These are phyloP conservation scores for Malurus alboscapulatus DNA, from an alignment of 2,113 vertebrate species.

Conservation along the genomic window DNA sequence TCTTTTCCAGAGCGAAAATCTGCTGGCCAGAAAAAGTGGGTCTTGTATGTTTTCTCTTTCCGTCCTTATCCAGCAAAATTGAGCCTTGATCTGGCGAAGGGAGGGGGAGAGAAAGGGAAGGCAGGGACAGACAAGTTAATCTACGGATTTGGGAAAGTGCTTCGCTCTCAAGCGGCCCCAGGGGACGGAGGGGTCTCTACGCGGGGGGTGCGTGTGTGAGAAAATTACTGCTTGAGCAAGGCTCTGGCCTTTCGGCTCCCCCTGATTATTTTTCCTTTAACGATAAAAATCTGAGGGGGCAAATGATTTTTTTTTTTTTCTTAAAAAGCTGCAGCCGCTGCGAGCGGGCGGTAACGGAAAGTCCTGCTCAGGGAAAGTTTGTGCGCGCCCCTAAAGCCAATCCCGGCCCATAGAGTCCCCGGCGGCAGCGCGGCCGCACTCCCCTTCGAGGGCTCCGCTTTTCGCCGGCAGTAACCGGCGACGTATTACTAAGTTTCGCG, in stretches of 20 bases:
- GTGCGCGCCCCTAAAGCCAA: background rate
- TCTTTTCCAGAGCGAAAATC: slow-evolving; percentile 98
- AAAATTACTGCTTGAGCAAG: background rate
- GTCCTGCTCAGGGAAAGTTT: background rate
- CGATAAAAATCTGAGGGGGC: background rate
- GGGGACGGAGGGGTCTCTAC: background rate
- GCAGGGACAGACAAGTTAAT: slow-evolving; percentile 54
- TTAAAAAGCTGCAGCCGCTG: background rate
- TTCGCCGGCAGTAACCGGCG: background rate
- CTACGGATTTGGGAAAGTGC: background rate
- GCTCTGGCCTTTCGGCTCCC: background rate
- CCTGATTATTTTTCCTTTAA: background rate
- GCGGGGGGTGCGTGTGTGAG: no score
- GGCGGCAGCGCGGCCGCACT: background rate
- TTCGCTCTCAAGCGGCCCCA: background rate
- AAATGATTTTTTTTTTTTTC: background rate
- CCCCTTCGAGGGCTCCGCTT: background rate
- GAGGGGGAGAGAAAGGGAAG: slow-evolving; percentile 50
- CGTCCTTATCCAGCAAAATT: slow-evolving; percentile 94
- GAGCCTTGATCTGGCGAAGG: slow-evolving; percentile 86
- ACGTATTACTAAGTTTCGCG: background rate
- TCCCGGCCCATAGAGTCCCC: background rate
- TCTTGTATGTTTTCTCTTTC: slow-evolving; percentile 94
- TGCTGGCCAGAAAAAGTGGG: slow-evolving; percentile 98
- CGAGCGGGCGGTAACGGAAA: background rate